phyloP scores from a whole-genome alignment of 37 sponge, comb jelly and placozoan genomes.

The Spongilla lacustris region DNA sequence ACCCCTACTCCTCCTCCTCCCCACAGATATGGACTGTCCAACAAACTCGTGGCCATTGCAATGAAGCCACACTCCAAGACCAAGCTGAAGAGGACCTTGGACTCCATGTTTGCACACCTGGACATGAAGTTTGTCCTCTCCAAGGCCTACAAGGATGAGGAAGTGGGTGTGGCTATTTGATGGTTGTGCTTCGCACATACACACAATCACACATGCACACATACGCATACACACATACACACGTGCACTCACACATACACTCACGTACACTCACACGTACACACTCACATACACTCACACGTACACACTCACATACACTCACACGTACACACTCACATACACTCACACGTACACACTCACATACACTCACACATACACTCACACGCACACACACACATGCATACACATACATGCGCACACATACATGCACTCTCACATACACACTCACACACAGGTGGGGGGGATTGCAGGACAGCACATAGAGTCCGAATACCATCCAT shows the following conservation, averaged over 20 bases:
- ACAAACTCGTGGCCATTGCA: conserved; percentile 77
- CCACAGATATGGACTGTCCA: conserved; percentile 74
- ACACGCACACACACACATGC: background rate
- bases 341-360: conserved; percentile 2
- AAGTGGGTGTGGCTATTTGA: background rate
- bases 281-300: background rate
- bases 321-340: background rate
- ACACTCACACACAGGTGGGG: conserved; percentile 35
- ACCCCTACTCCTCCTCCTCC: background rate
- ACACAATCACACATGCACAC: background rate
- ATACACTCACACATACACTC: background rate
- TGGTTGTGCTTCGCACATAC: background rate
- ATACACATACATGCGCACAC: background rate
- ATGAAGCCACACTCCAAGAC: conserved; percentile 75
- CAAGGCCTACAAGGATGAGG: conserved; percentile 44
- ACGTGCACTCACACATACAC: too few species aligned
- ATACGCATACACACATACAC: background rate
- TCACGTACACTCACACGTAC: background rate
- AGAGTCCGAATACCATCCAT: conserved; percentile 94
- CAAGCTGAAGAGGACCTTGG: conserved; percentile 72
- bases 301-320: background rate
- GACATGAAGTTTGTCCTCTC: conserved; percentile 71
- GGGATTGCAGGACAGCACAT: conserved; percentile 70
- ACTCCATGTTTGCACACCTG: conserved; percentile 73
- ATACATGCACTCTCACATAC: background rate